phyloP scores from a whole-genome alignment of 2,113 vertebrate genomes.

The Corapipo altera region DNA sequence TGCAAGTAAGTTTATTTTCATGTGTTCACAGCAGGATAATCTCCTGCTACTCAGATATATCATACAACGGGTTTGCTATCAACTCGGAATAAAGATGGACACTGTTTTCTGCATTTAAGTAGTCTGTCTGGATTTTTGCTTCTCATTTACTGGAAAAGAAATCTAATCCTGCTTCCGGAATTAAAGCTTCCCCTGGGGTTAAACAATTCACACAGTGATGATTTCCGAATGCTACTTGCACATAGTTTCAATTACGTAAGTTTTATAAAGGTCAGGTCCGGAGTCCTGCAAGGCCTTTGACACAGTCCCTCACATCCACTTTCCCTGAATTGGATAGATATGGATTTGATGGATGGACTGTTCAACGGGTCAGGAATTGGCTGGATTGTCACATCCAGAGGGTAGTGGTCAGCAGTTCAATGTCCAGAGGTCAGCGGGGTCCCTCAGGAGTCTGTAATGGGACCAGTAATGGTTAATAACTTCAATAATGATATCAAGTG shows the following conservation, averaged over 20 bases:
- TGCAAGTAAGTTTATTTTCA: not conserved
- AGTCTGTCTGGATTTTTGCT: not conserved
- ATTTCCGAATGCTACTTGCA: not conserved
- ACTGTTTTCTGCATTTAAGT: not conserved
- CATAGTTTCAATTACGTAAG: not conserved
- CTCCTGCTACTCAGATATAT: not conserved
- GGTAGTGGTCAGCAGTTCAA: not conserved
- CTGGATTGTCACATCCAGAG: not conserved
- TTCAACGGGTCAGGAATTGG: not conserved
- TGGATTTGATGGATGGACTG: not conserved
- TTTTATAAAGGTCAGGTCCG: conserved; percentile 4
- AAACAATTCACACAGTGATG: not conserved
- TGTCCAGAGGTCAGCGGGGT: not conserved
- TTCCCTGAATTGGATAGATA: not conserved
- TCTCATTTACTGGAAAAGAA: conserved; percentile 32
- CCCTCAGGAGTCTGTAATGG: not conserved
- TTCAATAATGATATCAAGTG: not conserved
- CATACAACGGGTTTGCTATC: accelerated
- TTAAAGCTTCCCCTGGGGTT: not conserved
- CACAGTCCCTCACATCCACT: not conserved
- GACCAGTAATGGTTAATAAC: not conserved
- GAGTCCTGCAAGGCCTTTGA: not conserved
- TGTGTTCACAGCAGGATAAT: not conserved
- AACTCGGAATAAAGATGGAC: not conserved
- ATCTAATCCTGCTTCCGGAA: not conserved